Evolutionary conservation across 2,113 vertebrate species (phyloP).

Genomic region (Pithys albifrons): DNA sequence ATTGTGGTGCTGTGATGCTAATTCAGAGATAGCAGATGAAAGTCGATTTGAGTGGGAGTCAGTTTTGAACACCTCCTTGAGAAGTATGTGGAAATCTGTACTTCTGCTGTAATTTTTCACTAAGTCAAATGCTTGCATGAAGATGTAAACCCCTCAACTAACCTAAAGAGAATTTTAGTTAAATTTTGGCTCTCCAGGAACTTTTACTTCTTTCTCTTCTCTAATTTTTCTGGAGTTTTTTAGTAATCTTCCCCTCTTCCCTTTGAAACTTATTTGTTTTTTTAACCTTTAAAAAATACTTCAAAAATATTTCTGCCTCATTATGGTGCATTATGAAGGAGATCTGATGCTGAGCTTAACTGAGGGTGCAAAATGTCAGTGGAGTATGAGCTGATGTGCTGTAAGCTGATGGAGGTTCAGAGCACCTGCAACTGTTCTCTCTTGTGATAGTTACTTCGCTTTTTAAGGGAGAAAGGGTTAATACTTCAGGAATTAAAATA

Average conservation of each 20-base stretch:
- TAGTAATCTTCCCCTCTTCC: fast-evolving
- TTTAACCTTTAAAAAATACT: neutral
- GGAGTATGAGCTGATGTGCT: neutral
- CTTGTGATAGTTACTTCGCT: fast-evolving
- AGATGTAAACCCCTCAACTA: neutral
- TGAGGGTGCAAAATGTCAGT: neutral
- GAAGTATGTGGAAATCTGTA: neutral
- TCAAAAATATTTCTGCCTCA: neutral
- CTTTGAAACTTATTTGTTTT: neutral
- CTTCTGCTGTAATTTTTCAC: neutral
- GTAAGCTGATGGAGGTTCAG: neutral
- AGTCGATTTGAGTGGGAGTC: neutral
- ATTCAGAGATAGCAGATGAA: neutral
- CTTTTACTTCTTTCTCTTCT: neutral
- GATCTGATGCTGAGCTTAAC: neutral
- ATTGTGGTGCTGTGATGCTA: neutral
- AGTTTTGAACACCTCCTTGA: neutral
- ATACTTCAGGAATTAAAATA: neutral
- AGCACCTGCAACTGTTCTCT: neutral
- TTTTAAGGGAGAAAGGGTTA: neutral
- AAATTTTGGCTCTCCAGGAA: neutral
- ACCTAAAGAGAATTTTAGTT: neutral
- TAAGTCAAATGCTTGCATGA: neutral
- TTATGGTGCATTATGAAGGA: neutral
- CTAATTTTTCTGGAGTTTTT: neutral